Evolutionary conservation across 2,888 invertebrate genomes (phyloP).

Genomic region (Microplitis deprimator): DNA sequence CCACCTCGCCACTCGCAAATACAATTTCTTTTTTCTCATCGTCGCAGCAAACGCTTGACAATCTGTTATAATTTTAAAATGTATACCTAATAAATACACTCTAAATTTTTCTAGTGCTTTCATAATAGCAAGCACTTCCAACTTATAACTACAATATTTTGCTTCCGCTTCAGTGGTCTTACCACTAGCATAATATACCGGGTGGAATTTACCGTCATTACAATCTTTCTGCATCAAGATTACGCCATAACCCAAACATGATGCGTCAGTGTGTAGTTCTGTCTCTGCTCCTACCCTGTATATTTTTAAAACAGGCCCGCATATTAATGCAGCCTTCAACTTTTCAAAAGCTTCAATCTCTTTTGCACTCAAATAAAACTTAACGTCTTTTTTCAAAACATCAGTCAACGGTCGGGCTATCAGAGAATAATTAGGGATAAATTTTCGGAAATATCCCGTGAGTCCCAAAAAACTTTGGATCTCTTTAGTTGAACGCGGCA

Average conservation of each 20-base stretch:
- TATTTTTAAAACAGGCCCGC: conserved; percentile 1
- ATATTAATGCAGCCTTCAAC: not conserved
- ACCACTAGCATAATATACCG: not conserved
- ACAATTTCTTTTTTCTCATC: not conserved
- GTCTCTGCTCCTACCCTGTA: not conserved
- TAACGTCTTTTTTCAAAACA: not conserved
- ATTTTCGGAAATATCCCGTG: conserved; percentile 32
- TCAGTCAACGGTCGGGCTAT: conserved; percentile 13
- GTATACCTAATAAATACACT: no score
- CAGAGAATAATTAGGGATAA: conserved; percentile 7
- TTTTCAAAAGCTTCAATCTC: not conserved
- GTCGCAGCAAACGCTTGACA: no score
- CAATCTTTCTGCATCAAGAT: conserved; percentile 7
- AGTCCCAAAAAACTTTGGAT: conserved; percentile 27
- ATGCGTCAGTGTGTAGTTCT: not conserved
- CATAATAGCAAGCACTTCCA: not conserved
- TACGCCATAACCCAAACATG: not conserved
- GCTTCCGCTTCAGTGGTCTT: not conserved
- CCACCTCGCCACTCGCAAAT: not conserved
- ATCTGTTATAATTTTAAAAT: no score
- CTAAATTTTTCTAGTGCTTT: conserved; percentile 2
- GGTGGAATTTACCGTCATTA: not conserved
- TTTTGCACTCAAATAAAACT: not conserved
- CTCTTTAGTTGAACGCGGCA: conserved; percentile 7
- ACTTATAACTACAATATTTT: not conserved